Evolutionary conservation across 2,113 vertebrate genomes (phyloP), one percentile per base, ranked within the genome.

Genomic region (Rhinoderma darwinii): DNA sequence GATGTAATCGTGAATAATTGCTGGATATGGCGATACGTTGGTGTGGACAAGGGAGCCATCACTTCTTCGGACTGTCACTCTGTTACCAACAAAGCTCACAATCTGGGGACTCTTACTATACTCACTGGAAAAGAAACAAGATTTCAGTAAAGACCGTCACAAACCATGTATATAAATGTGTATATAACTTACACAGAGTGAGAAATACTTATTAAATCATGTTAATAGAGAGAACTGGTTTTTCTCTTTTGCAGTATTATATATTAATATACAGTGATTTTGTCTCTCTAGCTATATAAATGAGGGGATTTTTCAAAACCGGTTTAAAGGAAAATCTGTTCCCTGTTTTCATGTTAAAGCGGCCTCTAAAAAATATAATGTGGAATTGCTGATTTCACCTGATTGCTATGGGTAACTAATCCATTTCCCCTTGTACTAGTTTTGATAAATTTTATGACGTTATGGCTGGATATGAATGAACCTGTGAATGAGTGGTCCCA

Each of bases 11-110:
- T 99, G 97, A 27, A 99, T 96, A 56, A 98, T 94, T 0, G 91
- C 92, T 0, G 97, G 94, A 88, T 97, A 99, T 0, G 96, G 96
- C 0, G 96, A 94, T 12, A 98, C 84, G 41, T 77, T 95, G 84
- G 94, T 94, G 89, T 96, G 96, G n/a, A 97, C 90, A 30, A 98
- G 92, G 0, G 97, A 96, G 0, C 98, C 98, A 25, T 99, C 97
- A 3, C 95, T 95, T 86, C 96, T 96, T 80, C 98, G 94, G 5
- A 99, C 88, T 0, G 96, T 98, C 84, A 97, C 87, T 68, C 96
- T 96, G 63, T 92, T 96, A 0, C 96, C 96, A 22, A 96, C 94
- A 89, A 96, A 99, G 90, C 91, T 95, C 82, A 98, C 90, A 32
- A 99, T 95, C 86, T 96, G 96, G 0, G 97, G 94, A 15, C 92